These are phyloP conservation scores for Ispidina picta DNA, from an alignment of 2,797 vertebrate genomes.

Conservation along the genomic window DNA sequence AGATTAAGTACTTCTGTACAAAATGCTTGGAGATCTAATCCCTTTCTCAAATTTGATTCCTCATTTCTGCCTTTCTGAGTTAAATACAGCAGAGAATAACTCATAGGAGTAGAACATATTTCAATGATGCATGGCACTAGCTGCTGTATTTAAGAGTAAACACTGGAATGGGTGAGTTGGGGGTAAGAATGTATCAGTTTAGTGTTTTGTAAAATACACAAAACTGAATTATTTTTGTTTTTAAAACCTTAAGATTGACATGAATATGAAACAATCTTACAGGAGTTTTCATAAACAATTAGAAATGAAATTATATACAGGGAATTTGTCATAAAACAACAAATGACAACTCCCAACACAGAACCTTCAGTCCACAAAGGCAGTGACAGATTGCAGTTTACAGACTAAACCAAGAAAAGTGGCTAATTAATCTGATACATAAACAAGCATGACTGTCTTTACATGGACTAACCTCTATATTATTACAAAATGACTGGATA, in stretches of 20 bases:
- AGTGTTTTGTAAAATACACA: neutral
- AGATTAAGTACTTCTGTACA: neutral
- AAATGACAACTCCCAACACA: neutral
- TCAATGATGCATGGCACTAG: neutral
- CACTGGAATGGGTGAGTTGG: neutral
- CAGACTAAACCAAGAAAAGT: neutral
- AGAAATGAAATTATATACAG: neutral
- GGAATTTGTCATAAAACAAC: neutral
- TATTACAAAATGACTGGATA: neutral
- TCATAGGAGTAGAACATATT: neutral
- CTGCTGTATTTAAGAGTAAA: neutral
- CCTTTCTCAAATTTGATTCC: neutral
- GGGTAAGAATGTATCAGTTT: neutral
- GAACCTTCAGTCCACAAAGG: neutral
- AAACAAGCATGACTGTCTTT: neutral
- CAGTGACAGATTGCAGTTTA: neutral
- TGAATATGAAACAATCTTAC: neutral
- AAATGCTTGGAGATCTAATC: neutral
- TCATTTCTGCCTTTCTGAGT: neutral
- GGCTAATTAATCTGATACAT: neutral
- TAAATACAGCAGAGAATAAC: neutral
- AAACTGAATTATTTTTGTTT: neutral
- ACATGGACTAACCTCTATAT: neutral
- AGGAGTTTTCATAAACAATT: neutral
- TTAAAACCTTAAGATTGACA: neutral